Conservation (phyloP, 1,140 invertebrate genomes). For the Macrotrachela quadricornifera region DNA sequence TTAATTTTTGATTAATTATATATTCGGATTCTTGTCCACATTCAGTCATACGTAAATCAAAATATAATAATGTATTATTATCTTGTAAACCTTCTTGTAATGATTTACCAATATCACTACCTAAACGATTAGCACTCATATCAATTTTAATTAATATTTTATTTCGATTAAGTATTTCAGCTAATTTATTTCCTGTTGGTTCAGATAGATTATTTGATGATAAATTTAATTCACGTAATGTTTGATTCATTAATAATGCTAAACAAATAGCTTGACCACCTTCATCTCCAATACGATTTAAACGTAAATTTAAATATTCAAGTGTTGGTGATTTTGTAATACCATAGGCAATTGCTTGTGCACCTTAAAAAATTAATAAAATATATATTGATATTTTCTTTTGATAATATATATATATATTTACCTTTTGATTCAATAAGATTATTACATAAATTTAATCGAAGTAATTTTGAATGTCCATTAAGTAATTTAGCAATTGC, state of each 20-base stretch:
- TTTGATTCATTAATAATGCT: conserved; percentile 15
- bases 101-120: conserved; percentile 29
- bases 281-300: conserved; percentile 28
- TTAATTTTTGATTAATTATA: conserved; percentile 25
- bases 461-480: conserved; percentile 21
- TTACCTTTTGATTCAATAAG: conserved; percentile 16
- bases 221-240: conserved; percentile 22
- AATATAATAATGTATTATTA: conserved; percentile 22
- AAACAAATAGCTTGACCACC: conserved; percentile 22
- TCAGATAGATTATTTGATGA: conserved; percentile 27
- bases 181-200: conserved; percentile 23
- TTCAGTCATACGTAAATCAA: conserved; percentile 28
- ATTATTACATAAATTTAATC: conserved; percentile 26
- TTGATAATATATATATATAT: too few relatives aligned
- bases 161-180: conserved; percentile 24
- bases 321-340: conserved; percentile 25
- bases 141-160: conserved; percentile 18
- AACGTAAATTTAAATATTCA: conserved; percentile 17
- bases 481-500: conserved; percentile 30
- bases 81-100: conserved; percentile 29
- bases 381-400: too few relatives aligned
- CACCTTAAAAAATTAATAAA: conserved; percentile 13
- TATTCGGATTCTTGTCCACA: conserved; percentile 29
- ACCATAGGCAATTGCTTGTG: conserved; percentile 28
- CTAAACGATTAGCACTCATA: conserved; percentile 26